These are phyloP conservation scores for Petrocephalus microphthalmus DNA, from an alignment of 2,113 vertebrate genomes.

Conservation along the genomic window DNA sequence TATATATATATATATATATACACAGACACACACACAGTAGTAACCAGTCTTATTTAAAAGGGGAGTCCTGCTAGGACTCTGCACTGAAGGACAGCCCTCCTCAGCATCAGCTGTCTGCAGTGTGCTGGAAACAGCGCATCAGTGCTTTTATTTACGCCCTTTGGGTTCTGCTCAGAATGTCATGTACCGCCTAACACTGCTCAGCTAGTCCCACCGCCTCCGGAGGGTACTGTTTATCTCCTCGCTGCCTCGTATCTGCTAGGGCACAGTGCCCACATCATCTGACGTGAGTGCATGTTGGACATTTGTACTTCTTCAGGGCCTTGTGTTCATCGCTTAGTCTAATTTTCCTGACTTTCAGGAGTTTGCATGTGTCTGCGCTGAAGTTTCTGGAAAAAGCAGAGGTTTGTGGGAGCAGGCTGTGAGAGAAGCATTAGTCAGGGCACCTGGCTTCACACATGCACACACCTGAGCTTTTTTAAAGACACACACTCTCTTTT, in stretches of 20 bases:
- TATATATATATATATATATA: no score
- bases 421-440: neutral
- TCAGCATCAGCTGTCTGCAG: neutral
- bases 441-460: neutral
- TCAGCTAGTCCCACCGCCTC: neutral
- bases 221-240: neutral
- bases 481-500: neutral
- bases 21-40: neutral
- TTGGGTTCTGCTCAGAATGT: neutral
- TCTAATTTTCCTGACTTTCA: neutral
- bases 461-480: neutral
- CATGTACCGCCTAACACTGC: neutral
- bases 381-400: neutral
- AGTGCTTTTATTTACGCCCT: neutral
- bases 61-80: neutral
- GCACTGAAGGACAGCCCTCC: neutral
- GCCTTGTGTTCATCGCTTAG: neutral
- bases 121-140: neutral
- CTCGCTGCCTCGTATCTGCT: neutral
- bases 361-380: neutral
- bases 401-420: neutral
- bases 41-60: neutral
- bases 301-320: neutral
- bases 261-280: neutral
- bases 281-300: neutral